Percentiles rank a stretch among this genome's conserved stretches.
Conservation (phyloP, 2,888 invertebrate species). For the Peribatodes rhomboidaria region DNA sequence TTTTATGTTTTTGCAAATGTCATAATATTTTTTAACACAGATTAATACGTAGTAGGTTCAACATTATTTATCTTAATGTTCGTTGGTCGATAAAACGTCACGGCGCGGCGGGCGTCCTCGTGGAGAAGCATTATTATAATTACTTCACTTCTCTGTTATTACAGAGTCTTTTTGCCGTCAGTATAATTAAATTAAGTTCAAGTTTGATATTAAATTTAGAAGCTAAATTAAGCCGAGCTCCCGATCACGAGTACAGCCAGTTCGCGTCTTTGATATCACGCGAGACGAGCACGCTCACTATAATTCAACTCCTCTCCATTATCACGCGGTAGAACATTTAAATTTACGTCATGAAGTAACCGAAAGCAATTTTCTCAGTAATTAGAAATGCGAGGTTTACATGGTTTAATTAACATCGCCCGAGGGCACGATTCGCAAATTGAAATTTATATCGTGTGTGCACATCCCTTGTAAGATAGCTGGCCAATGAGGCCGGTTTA, state of each 20-base stretch:
- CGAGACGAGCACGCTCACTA: conserved; percentile 17
- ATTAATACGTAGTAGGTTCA: too few species aligned
- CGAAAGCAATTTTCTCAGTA: conserved; percentile 47
- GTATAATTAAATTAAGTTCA: not conserved
- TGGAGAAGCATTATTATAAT: not conserved
- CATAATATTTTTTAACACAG: too few species aligned
- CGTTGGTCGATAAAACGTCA: too few species aligned
- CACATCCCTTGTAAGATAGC: conserved; percentile 31
- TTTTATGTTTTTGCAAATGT: too few species aligned
- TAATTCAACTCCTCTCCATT: conserved; percentile 28
- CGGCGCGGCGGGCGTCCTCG: too few species aligned
- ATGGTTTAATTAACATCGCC: conserved; percentile 47
- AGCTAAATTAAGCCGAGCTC: conserved; percentile 10
- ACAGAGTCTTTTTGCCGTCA: not conserved
- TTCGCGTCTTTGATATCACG: conserved; percentile 7
- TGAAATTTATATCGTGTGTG: conserved; percentile 46
- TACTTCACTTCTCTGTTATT: not conserved
- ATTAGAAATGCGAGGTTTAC: conserved; percentile 49
- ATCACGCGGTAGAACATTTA: conserved; percentile 38
- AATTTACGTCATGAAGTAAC: conserved; percentile 42
- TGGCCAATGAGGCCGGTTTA: conserved; percentile 34
- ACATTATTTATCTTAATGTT: too few species aligned
- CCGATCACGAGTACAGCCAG: not conserved
- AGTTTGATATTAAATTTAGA: not conserved
- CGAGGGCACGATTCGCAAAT: conserved; percentile 42